Conservation (phyloP, 2,113 vertebrate genomes). For the Myotis davidii region DNA sequence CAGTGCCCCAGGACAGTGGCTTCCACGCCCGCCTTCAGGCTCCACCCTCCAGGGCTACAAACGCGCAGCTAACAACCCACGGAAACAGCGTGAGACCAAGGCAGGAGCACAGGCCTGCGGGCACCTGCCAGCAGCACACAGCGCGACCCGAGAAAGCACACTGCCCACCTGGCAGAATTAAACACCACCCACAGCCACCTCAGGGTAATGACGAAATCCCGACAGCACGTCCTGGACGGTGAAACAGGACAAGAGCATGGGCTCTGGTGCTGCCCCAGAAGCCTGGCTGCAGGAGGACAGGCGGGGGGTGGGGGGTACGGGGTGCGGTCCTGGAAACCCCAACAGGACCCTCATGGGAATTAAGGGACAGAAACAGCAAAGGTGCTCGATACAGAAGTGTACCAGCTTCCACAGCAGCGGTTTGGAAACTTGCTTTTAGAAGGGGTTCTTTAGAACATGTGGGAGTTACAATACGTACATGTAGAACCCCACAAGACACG, state of each 20-base stretch:
- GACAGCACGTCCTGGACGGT: neutral
- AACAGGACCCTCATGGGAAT: neutral
- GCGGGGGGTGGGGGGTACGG: no score
- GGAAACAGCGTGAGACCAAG: no score
- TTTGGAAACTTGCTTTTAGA: neutral
- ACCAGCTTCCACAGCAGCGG: neutral
- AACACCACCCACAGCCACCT: neutral
- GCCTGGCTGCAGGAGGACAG: no score
- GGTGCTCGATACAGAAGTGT: no score
- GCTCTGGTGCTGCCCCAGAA: neutral
- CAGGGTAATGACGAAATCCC: neutral
- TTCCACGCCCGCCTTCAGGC: neutral
- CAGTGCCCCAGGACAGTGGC: neutral
- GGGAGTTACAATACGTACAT: neutral
- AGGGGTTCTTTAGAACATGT: fast-evolving
- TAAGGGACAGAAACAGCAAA: neutral
- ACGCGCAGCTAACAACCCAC: neutral
- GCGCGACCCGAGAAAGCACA: neutral
- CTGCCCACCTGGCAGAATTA: no score
- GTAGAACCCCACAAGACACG: neutral
- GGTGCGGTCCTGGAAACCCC: neutral
- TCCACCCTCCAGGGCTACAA: neutral
- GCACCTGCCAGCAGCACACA: neutral
- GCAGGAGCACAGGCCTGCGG: neutral
- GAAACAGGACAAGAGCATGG: neutral